Conservation (phyloP, 2,888 invertebrate genomes). For the Cyclophora punctaria region DNA sequence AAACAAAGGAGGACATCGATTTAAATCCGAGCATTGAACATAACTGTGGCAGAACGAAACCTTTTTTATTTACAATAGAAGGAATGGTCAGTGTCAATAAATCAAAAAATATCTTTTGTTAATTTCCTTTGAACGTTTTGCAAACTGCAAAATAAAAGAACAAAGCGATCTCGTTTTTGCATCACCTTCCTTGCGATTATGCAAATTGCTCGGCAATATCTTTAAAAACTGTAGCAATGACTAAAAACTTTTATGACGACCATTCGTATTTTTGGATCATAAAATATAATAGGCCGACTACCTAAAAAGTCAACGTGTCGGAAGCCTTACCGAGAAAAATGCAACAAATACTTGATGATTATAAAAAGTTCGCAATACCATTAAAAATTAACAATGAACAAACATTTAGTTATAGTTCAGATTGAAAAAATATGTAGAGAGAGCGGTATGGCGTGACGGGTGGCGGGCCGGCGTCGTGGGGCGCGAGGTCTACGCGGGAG, state of each 20-base stretch:
- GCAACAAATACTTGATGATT: conserved; percentile 18
- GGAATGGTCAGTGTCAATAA: conserved; percentile 54
- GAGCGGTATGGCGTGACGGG: conserved; percentile 22
- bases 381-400: neutral
- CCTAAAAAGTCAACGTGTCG: conserved; percentile 45
- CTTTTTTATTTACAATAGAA: conserved; percentile 35
- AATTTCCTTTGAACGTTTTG: conserved; percentile 52
- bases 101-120: conserved; percentile 65
- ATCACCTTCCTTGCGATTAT: conserved; percentile 63
- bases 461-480: conserved; percentile 38
- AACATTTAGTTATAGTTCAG: conserved; percentile 11
- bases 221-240: conserved; percentile 35
- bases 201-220: conserved; percentile 67
- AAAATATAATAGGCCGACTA: conserved; percentile 54
- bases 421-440: neutral
- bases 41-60: conserved; percentile 28
- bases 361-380: conserved; percentile 2
- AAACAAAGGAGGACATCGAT: conserved; percentile 45
- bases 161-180: conserved; percentile 61
- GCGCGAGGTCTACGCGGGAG: conserved; percentile 74
- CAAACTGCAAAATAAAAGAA: conserved; percentile 52
- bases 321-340: conserved; percentile 48
- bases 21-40: conserved; percentile 44
- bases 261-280: conserved; percentile 40
- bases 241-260: too few relatives aligned